Base-by-base conservation (phyloP, 2,113 vertebrate species). In the Ahaetulla prasina region DNA sequence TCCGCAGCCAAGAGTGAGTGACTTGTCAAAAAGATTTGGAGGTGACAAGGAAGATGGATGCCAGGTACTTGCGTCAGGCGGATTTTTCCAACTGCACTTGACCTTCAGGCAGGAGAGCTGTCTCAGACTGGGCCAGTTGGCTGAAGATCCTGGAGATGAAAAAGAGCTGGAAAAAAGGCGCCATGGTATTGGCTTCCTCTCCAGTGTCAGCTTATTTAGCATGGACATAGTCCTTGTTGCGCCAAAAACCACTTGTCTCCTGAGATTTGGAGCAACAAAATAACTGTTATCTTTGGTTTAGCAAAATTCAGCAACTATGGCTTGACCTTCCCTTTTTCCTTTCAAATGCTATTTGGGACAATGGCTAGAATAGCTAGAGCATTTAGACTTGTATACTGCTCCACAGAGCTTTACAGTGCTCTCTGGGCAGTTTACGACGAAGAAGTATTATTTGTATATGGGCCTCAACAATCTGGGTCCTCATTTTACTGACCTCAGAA, bases 41-140 rank as follows among this genome's bases (percentile, higher is more conserved):
- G 8, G 2, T 0, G 85, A 35, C 18, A 43, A 9, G 68, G 0
- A 3, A 89, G 84, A 93, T 74, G 80, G 30, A 85, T 50, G 89
- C 94, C 14, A 49, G 12, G 84, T 93, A 85, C 87, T 96, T 0
- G 45, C 94, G 93, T 57, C 18, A 1, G 3, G 94, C 89, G 9
- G 47, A 0, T 1, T 87, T 55, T 93, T 84, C 92, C 49, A 8
- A 90, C 93, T 91, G 0, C 0, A 80, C 25, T 47, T 0, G 52
- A 27, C 90, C 94, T 39, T 0, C 53, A 27, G 84, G 60, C 2
- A 92, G 25, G 9, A 91, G 0, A 0, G 16, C 8, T 47, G 53
- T 84, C 50, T 89, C 45, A 12, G 89, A 91, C 85, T 89, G 90
- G 43, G 52, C 90, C 85, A 94, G 92, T 84, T 88, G 90, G 39